These are phyloP conservation scores for Thymelicus acteon DNA, from an alignment of 2,888 invertebrate species.

Conservation along the genomic window DNA sequence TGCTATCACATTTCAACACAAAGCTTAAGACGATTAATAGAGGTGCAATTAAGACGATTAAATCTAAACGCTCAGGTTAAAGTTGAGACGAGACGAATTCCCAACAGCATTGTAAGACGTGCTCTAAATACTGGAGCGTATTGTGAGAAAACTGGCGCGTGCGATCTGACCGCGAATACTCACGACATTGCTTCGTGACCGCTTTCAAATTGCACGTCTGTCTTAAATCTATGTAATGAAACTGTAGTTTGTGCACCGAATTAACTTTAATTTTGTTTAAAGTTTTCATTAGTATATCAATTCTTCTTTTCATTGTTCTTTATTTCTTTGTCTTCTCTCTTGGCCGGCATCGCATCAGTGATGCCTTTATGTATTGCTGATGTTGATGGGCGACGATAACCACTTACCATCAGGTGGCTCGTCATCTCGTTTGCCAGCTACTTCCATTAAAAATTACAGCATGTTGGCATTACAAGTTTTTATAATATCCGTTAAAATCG, in stretches of 20 bases:
- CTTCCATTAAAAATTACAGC: too few relatives aligned
- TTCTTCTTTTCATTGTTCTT: too few relatives aligned
- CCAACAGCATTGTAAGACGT: conserved; percentile 20
- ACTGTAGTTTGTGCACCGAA: conserved; percentile 22
- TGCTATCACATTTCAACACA: conserved; percentile 2
- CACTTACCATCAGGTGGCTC: too few relatives aligned
- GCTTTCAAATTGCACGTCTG: conserved; percentile 44
- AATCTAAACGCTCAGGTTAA: conserved; percentile 26
- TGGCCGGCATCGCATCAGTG: too few relatives aligned
- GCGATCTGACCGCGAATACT: conserved; percentile 43
- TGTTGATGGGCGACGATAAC: too few relatives aligned
- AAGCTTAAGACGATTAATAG: conserved; percentile 3
- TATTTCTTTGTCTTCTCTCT: too few relatives aligned
- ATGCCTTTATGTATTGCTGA: too few relatives aligned
- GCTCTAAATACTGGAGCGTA: conserved; percentile 26
- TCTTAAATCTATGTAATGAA: conserved; percentile 44
- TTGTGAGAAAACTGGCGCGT: conserved; percentile 44
- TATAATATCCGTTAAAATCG: too few relatives aligned
- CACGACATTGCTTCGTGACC: conserved; percentile 40
- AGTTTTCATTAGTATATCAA: neutral
- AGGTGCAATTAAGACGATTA: conserved; percentile 19
- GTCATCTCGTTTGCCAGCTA: too few relatives aligned
- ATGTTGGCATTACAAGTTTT: too few relatives aligned
- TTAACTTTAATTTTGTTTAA: neutral
- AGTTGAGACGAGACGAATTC: conserved; percentile 28